Base-by-base conservation (phyloP, 2,113 vertebrate genomes). In the Rhynchomys soricoides region DNA sequence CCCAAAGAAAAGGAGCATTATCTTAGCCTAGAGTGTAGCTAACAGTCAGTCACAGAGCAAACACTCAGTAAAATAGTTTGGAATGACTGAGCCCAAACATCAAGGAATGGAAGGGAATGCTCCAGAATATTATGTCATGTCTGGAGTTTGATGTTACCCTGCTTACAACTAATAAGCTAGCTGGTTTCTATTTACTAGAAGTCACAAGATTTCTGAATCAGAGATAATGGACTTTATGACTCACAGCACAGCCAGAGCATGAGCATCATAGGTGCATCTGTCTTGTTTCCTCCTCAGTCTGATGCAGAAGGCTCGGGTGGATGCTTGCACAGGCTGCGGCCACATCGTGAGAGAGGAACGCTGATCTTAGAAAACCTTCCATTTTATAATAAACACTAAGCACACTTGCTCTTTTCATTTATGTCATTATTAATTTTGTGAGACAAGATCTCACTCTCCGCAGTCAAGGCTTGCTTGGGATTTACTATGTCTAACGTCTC, bases 61-160 rank as follows among this genome's bases (percentile, higher is more conserved):
- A 21, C 86, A 79, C 50, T 91, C 16, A 12, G 29, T 55, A 86
- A 50, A 6, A 26, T 92, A 50, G 64, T 86, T 91, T 96, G 71
- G 31, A 52, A 64, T 73, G 50, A 59, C 5, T 52, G 48, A 79
- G 34, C 55, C n/a, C 73, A 86, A 40, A 40, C 22, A 45, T 40
- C 16, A 40, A 52, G 17, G 45, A 22, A 68, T 52, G 57, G n/a
- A 22, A 77, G 45, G 50, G 71, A 94, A 9, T 93, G 21, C 91
- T 87, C 74, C 93, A 64, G 77, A 94, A 85, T 43, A 93, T 37
- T 77, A 3, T 68, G 8, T 78, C 29, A 7, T 64, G 34, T 82
- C 37, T 86, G 24, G 78, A 55, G 73, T 62, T 97, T 93, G 73
- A 91, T 81, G 82, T 94, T 73, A 82, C 68, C 5, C n/a, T 75